Evolutionary conservation across 2,797 vertebrate genomes (phyloP).

Genomic region (Malurus splendens): DNA sequence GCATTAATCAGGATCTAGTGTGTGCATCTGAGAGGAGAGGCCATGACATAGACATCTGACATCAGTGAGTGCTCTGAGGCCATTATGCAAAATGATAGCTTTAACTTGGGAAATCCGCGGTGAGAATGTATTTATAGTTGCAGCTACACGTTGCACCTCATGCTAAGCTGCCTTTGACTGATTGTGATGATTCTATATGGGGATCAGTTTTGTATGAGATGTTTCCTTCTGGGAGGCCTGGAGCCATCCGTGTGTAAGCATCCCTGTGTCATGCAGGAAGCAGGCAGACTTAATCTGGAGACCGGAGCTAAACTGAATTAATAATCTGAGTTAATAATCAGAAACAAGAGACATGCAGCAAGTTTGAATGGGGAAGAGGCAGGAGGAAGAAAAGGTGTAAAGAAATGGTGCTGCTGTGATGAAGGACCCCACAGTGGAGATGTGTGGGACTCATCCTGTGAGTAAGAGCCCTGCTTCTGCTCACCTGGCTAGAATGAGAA

Average conservation of each 20-base stretch:
- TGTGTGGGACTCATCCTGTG: neutral
- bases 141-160: rapidly evolving
- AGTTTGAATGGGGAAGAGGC: neutral
- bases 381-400: neutral
- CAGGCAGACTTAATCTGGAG: neutral
- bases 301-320: neutral
- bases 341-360: neutral
- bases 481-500: neutral
- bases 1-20: rapidly evolving
- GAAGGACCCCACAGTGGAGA: neutral
- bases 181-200: rapidly evolving
- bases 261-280: rapidly evolving
- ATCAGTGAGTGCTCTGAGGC: neutral
- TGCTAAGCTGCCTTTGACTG: neutral
- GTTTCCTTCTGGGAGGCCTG: neutral
- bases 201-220: neutral
- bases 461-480: neutral
- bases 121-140: neutral
- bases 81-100: neutral
- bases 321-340: neutral
- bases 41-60: rapidly evolving
- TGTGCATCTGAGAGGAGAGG: neutral
- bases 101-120: rapidly evolving
- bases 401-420: neutral
- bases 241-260: rapidly evolving